Percentiles rank a stretch among this genome's conserved stretches.
Evolutionary conservation across 2,888 invertebrate genomes (phyloP).

Genomic region (Drosophila subsilvestris): DNA sequence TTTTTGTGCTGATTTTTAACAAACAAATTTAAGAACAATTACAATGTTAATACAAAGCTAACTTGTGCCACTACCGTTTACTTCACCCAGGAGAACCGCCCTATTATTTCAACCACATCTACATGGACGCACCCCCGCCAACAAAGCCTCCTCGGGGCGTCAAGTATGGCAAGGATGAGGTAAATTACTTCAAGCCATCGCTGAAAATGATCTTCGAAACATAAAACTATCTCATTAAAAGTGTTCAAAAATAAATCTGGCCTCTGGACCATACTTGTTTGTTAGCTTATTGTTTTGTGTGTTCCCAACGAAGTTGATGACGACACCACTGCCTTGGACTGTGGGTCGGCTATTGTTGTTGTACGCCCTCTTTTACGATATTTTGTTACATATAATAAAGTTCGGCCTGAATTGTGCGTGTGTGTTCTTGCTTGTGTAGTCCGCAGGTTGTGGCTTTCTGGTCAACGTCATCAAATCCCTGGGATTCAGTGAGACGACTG

Average conservation of each 20-base stretch:
- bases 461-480: conserved; percentile 98
- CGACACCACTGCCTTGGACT: conserved; percentile 51
- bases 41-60: conserved; percentile 40
- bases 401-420: conserved; percentile 3
- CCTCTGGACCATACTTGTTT: neutral
- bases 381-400: conserved; percentile 10
- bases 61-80: conserved; percentile 15
- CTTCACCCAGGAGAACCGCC: neutral
- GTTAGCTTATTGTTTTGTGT: neutral
- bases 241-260: neutral
- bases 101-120: conserved; percentile 39
- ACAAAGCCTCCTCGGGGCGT: conserved; percentile 94
- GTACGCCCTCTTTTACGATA: conserved; percentile 62
- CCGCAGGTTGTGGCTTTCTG: conserved; percentile 89
- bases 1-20: too few species aligned
- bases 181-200: conserved; percentile 82
- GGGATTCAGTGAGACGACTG: conserved; percentile 96
- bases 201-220: conserved; percentile 29
- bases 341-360: conserved; percentile 37
- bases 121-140: conserved; percentile 88
- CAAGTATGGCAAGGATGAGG: conserved; percentile 94
- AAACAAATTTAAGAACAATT: conserved; percentile 17
- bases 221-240: neutral
- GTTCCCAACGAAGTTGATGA: conserved; percentile 51
- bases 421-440: conserved; percentile 85